phyloP scores from a whole-genome alignment of 2,888 invertebrate genomes.

The Dryocosmus kuriphilus region DNA sequence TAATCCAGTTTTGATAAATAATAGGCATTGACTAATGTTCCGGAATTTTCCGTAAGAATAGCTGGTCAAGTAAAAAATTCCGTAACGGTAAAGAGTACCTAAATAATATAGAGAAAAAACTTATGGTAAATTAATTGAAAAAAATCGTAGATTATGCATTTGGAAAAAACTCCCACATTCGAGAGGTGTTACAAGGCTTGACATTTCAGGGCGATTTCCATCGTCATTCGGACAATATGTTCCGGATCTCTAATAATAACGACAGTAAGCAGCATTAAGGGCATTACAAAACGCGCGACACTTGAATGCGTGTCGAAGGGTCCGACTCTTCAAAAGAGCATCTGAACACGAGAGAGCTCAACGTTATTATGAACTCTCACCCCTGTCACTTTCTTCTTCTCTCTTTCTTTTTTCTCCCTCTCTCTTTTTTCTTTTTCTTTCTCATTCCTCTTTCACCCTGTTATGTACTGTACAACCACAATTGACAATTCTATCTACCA shows the following conservation, averaged over 20 bases:
- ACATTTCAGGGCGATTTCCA: conserved; percentile 62
- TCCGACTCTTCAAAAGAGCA: conserved; percentile 72
- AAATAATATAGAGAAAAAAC: too few species aligned
- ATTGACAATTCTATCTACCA: conserved; percentile 60
- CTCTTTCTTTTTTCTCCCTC: conserved; percentile 33
- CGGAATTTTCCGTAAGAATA: too few species aligned
- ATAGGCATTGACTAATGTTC: too few species aligned
- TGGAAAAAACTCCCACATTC: conserved; percentile 51
- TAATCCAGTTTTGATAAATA: too few species aligned
- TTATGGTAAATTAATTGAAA: too few species aligned
- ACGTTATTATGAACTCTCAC: conserved; percentile 71
- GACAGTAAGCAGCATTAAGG: conserved; percentile 72
- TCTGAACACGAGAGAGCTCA: conserved; percentile 66
- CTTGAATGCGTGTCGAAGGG: conserved; percentile 73
- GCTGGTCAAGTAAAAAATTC: too few species aligned
- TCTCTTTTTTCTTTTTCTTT: conserved; percentile 46
- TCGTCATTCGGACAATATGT: conserved; percentile 71
- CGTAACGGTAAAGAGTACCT: too few species aligned
- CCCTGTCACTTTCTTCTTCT: conserved; percentile 49
- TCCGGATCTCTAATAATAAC: conserved; percentile 72
- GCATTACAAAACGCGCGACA: conserved; percentile 74
- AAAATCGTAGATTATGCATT: background rate
- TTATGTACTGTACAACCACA: conserved; percentile 52
- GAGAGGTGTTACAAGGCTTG: conserved; percentile 61
- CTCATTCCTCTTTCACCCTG: conserved; percentile 44